phyloP scores from a whole-genome alignment of 2,888 invertebrate genomes.

The Caenorhabditis becei region DNA sequence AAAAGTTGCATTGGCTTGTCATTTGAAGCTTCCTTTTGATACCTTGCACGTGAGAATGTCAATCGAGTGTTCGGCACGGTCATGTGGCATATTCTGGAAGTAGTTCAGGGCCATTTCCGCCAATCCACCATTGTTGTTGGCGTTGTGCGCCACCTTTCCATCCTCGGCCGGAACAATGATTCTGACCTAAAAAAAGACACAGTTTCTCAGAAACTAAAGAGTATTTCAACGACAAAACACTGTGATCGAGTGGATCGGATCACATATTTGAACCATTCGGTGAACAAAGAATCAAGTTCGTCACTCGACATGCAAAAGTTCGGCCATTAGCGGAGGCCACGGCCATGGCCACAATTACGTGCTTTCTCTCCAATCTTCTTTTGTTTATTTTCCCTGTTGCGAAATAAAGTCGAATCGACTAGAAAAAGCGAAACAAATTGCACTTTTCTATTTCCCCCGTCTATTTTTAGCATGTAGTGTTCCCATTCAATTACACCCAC shows the following conservation, averaged over 20 bases:
- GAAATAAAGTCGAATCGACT: constrained; percentile 3
- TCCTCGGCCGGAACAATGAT: constrained; percentile 73
- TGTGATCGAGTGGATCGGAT: constrained; percentile 16
- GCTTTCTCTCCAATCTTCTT: not conserved
- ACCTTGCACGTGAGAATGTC: constrained; percentile 74
- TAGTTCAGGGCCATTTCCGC: constrained; percentile 74
- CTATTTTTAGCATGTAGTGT: constrained; percentile 1
- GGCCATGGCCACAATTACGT: not conserved
- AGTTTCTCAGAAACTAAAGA: constrained; percentile 5
- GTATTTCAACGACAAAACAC: constrained; percentile 46
- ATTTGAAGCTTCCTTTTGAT: not conserved
- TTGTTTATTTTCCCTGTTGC: not conserved
- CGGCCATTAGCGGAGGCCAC: constrained; percentile 1
- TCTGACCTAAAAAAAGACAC: constrained; percentile 64
- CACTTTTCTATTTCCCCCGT: not conserved
- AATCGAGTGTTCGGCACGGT: constrained; percentile 74
- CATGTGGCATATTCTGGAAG: constrained; percentile 72
- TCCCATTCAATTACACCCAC: no score
- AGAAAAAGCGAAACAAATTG: not conserved
- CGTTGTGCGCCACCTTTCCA: constrained; percentile 45
- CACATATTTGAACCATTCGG: constrained; percentile 4
- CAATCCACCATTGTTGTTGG: constrained; percentile 65
- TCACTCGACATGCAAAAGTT: constrained; percentile 10
- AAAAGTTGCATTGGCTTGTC: not conserved
- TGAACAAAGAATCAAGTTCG: no score